Evolutionary conservation across 2,113 vertebrate species (phyloP).

Genomic region (Fregata magnificens): DNA sequence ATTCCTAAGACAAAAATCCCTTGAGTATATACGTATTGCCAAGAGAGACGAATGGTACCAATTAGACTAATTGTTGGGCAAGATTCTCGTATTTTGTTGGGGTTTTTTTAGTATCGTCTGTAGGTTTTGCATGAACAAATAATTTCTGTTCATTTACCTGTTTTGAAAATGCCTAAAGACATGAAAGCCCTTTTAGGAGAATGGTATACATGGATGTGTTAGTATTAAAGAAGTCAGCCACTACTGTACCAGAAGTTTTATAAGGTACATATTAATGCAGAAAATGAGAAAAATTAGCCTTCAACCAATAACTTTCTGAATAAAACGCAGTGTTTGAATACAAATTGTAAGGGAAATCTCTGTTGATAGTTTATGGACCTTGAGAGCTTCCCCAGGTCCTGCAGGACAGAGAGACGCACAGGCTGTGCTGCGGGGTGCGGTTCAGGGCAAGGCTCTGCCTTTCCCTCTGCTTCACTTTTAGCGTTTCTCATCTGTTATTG

Average conservation of each 20-base stretch:
- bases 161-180: not conserved
- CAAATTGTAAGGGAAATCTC: not conserved
- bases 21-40: not conserved
- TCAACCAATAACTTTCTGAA: not conserved
- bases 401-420: not conserved
- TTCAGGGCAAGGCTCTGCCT: not conserved
- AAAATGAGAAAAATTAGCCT: not conserved
- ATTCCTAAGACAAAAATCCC: not conserved
- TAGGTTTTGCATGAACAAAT: not conserved
- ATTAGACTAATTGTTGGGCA: not conserved
- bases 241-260: not conserved
- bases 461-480: not conserved
- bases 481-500: rapidly evolving
- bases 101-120: not conserved
- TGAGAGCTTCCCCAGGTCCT: not conserved
- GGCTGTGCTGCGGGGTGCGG: not conserved
- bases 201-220: rapidly evolving
- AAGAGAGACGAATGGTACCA: not conserved
- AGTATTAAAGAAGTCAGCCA: not conserved
- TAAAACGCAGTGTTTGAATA: not conserved
- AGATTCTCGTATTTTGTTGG: not conserved
- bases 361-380: not conserved
- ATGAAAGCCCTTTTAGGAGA: not conserved
- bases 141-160: not conserved
- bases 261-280: not conserved